Conservation (phyloP, 2,888 invertebrate genomes). For the Xestia ashworthii region DNA sequence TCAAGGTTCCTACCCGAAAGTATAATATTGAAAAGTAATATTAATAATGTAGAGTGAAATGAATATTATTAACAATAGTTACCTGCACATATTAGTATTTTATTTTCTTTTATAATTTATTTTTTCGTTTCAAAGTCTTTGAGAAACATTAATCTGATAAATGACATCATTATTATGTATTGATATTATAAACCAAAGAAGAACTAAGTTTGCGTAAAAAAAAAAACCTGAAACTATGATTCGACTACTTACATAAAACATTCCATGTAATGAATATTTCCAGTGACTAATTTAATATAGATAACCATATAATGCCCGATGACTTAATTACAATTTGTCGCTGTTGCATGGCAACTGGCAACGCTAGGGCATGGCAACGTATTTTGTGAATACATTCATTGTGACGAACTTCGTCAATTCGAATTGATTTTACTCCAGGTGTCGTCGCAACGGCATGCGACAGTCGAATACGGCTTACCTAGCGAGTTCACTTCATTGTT, state of each 20-base stretch:
- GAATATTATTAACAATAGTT: slow-evolving; percentile 78
- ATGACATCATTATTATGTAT: slow-evolving; percentile 35
- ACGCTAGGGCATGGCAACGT: background rate
- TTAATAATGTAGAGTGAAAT: slow-evolving; percentile 80
- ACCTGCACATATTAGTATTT: slow-evolving; percentile 75
- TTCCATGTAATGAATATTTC: slow-evolving; percentile 52
- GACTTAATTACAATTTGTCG: background rate
- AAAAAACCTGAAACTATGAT: slow-evolving; percentile 34
- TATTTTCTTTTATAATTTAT: slow-evolving; percentile 24
- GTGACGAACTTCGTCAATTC: background rate
- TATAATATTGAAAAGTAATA: slow-evolving; percentile 76
- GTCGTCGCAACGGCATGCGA: background rate
- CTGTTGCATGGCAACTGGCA: too few species aligned
- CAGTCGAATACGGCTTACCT: background rate
- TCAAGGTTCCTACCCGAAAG: slow-evolving; percentile 89
- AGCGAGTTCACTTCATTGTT: background rate
- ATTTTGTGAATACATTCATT: background rate
- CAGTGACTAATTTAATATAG: slow-evolving; percentile 25
- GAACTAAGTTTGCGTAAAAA: slow-evolving; percentile 20
- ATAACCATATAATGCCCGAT: slow-evolving; percentile 3
- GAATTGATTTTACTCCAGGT: background rate
- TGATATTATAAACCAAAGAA: slow-evolving; percentile 63
- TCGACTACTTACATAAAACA: slow-evolving; percentile 43
- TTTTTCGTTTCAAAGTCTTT: slow-evolving; percentile 20
- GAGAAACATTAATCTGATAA: slow-evolving; percentile 17